Percentiles rank a stretch among this genome's conserved stretches.
These are phyloP conservation scores for Hirtodrosophila cameraria DNA, from an alignment of 2,888 invertebrate species.

Conservation along the genomic window DNA sequence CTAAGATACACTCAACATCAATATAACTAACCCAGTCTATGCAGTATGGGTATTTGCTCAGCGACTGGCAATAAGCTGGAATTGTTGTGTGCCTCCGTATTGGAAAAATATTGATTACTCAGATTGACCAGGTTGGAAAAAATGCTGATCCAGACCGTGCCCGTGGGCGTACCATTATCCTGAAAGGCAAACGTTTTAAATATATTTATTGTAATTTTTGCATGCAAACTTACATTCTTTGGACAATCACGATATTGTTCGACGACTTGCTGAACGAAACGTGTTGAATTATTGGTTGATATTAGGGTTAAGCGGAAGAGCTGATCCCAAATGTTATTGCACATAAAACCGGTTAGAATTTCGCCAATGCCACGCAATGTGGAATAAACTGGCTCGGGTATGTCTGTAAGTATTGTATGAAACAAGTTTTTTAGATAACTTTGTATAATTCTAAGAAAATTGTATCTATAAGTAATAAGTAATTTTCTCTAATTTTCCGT, in stretches of 20 bases:
- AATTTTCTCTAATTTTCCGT: too few species aligned
- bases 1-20: accelerated
- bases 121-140: slow-evolving; percentile 89
- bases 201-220: neutral
- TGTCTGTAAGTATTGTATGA: slow-evolving; percentile 84
- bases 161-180: slow-evolving; percentile 80
- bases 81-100: slow-evolving; percentile 90
- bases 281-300: slow-evolving; percentile 62
- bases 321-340: slow-evolving; percentile 92
- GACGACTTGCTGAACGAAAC: slow-evolving; percentile 63
- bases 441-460: neutral
- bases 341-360: slow-evolving; percentile 90
- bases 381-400: slow-evolving; percentile 89
- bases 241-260: slow-evolving; percentile 67
- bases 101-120: slow-evolving; percentile 87
- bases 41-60: slow-evolving; percentile 90
- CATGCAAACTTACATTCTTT: slow-evolving; percentile 60
- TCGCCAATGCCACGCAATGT: slow-evolving; percentile 91
- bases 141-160: slow-evolving; percentile 84
- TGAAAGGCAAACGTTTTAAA: slow-evolving; percentile 25
- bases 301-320: slow-evolving; percentile 84
- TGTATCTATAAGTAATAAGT: too few species aligned
- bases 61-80: slow-evolving; percentile 91
- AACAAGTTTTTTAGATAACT: too few species aligned
- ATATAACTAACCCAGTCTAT: slow-evolving; percentile 81